Percentiles rank a stretch among this genome's conserved stretches.
Conservation (phyloP, 2,797 vertebrate genomes). For the Halcyon chelicuti region DNA sequence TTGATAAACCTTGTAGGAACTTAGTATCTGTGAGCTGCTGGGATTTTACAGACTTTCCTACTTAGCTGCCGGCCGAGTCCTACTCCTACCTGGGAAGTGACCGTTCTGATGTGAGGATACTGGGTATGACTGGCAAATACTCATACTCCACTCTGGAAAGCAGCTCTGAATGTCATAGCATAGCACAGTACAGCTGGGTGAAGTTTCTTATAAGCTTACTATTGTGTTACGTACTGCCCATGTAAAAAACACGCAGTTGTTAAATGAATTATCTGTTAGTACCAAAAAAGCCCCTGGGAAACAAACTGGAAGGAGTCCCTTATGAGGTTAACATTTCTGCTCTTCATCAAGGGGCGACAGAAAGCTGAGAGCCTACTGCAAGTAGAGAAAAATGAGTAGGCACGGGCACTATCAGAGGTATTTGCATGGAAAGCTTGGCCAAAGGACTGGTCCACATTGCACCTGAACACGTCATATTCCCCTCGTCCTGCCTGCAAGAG, state of each 20-base stretch:
- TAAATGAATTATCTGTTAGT: neutral
- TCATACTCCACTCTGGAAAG: neutral
- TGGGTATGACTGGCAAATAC: neutral
- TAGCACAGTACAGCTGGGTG: neutral
- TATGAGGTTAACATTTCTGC: neutral
- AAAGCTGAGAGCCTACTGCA: neutral
- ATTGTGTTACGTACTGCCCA: neutral
- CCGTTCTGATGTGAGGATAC: neutral
- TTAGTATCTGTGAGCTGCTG: rapidly evolving
- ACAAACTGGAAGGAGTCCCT: neutral
- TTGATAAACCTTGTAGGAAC: neutral
- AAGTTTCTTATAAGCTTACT: neutral
- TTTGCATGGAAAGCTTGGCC: neutral
- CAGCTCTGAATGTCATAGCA: neutral
- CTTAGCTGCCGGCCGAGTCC: neutral
- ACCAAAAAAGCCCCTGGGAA: neutral
- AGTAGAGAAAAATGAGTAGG: neutral
- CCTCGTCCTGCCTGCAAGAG: neutral
- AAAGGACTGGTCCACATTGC: neutral
- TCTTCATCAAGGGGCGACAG: neutral
- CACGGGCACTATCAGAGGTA: neutral
- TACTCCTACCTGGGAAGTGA: neutral
- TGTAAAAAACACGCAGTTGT: neutral
- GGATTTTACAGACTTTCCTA: neutral
- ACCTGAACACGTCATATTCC: neutral